Evolutionary conservation across 2,113 vertebrate genomes (phyloP).

Genomic region (Nicator chloris): DNA sequence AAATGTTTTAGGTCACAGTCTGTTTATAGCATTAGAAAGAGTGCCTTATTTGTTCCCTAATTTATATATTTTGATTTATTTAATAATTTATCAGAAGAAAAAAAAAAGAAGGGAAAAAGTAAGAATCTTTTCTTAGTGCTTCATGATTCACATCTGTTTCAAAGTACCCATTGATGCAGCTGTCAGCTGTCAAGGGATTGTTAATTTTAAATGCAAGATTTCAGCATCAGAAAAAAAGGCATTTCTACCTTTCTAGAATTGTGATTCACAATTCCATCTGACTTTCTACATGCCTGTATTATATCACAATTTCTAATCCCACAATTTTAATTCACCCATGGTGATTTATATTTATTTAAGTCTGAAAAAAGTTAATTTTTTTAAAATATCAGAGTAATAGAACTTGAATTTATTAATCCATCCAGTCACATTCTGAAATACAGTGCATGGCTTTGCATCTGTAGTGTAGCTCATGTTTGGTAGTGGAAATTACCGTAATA

Average conservation of each 20-base stretch:
- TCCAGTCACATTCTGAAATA: neutral
- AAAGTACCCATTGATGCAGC: neutral
- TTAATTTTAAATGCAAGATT: neutral
- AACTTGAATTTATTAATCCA: neutral
- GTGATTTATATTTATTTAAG: neutral
- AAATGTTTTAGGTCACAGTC: slow-evolving; percentile 64
- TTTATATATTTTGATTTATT: slow-evolving; percentile 10
- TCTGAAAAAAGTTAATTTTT: neutral
- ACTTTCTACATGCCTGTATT: neutral
- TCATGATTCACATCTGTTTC: neutral
- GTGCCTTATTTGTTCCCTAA: neutral
- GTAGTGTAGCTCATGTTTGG: neutral
- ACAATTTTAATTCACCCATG: rapidly evolving
- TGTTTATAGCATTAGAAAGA: slow-evolving; percentile 32
- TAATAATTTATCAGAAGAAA: neutral
- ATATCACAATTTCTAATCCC: neutral
- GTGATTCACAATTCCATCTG: neutral
- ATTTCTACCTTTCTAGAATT: neutral
- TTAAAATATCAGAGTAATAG: rapidly evolving
- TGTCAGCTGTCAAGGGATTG: neutral
- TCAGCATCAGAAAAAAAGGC: neutral
- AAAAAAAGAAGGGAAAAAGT: neutral
- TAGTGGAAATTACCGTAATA: neutral
- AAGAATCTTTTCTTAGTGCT: neutral
- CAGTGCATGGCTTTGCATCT: neutral